A percentile compares a stretch with the other conserved stretches of the same genome.
phyloP scores from a whole-genome alignment of 2,797 vertebrate genomes.

The Danio tinwini region DNA sequence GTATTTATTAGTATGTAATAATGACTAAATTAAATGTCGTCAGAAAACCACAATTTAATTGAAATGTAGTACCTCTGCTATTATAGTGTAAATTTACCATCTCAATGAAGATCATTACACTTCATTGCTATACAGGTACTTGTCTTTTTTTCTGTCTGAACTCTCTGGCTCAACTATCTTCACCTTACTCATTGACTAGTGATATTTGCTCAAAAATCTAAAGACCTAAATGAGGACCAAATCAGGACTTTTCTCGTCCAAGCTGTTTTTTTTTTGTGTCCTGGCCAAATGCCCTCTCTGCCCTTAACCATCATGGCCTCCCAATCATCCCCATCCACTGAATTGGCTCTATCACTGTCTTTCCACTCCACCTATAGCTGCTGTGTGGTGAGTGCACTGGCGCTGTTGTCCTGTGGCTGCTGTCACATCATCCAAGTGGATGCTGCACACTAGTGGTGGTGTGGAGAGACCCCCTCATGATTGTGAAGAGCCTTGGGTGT shows the following conservation, averaged over 20 bases:
- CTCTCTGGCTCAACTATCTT: background rate
- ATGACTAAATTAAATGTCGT: background rate
- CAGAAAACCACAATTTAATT: background rate
- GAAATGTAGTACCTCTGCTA: background rate
- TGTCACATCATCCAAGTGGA: too few relatives aligned
- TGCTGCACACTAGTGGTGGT: too few relatives aligned
- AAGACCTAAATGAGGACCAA: background rate
- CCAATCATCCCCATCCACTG: too few relatives aligned
- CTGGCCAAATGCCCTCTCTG: too few relatives aligned
- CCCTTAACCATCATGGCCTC: too few relatives aligned
- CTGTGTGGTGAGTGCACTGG: too few relatives aligned
- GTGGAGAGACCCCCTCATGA: too few relatives aligned
- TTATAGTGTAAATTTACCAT: constrained; percentile 11
- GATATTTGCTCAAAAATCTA: background rate
- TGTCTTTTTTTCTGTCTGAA: background rate
- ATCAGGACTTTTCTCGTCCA: background rate
- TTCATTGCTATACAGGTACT: background rate
- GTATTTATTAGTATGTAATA: background rate
- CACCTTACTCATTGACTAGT: background rate
- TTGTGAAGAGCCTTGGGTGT: too few relatives aligned
- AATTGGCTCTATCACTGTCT: too few relatives aligned
- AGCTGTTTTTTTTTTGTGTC: background rate
- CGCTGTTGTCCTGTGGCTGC: too few relatives aligned
- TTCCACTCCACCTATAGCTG: too few relatives aligned
- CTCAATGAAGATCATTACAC: background rate